Evolutionary conservation across 2,113 vertebrate genomes (phyloP).

Genomic region (Corythaixoides concolor): DNA sequence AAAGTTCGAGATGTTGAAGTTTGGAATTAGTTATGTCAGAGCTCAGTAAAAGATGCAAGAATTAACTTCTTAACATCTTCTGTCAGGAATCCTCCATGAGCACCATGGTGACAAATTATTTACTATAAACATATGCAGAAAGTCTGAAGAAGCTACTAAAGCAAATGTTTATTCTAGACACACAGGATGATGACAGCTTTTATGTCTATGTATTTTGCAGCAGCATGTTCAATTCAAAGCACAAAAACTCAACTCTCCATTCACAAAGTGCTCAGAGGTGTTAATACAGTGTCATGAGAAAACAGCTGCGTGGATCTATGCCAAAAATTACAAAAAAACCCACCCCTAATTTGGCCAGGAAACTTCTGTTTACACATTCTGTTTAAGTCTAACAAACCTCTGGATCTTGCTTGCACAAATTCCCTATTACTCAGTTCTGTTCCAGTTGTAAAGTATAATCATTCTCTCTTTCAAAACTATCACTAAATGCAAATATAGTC

Average conservation of each 20-base stretch:
- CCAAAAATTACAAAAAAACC: background rate
- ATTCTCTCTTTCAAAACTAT: background rate
- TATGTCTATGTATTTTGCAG: background rate
- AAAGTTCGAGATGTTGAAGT: background rate
- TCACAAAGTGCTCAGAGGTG: background rate
- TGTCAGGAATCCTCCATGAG: background rate
- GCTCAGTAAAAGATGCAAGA: background rate
- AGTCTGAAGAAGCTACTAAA: background rate
- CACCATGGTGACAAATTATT: background rate
- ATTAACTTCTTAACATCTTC: slow-evolving; percentile 5
- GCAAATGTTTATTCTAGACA: background rate
- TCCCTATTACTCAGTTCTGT: background rate
- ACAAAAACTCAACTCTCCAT: background rate
- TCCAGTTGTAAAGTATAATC: background rate
- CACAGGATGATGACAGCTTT: background rate
- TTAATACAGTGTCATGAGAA: background rate
- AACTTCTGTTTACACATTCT: background rate
- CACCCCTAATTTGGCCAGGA: background rate
- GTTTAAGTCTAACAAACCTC: background rate
- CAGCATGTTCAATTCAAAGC: background rate
- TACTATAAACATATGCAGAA: background rate
- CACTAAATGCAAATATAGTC: background rate
- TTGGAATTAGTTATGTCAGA: slow-evolving; percentile 24
- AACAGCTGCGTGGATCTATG: background rate
- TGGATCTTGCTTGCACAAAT: background rate